A percentile compares a stretch with the other conserved stretches of the same genome.
These are phyloP conservation scores for Suncus etruscus DNA, from an alignment of 2,113 vertebrate species.

Conservation along the genomic window DNA sequence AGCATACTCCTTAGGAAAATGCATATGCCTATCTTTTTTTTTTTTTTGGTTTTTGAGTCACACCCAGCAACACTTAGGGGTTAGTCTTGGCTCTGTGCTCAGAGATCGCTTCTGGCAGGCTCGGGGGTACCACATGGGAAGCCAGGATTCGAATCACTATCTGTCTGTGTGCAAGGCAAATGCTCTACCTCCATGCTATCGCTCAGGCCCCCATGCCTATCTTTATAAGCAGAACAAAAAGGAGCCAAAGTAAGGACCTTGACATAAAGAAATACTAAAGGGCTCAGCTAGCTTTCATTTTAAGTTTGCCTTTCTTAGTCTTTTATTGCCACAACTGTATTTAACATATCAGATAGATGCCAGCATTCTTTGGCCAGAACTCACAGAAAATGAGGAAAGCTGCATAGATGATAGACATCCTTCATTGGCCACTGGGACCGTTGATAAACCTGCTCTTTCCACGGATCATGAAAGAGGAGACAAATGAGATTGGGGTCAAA, in stretches of 20 bases:
- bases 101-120: too few relatives aligned
- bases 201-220: neutral
- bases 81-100: too few relatives aligned
- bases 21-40: neutral
- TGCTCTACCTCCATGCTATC: too few relatives aligned
- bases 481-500: neutral
- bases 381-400: neutral
- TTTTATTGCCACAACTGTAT: neutral
- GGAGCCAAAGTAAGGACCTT: neutral
- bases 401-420: neutral
- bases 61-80: too few relatives aligned
- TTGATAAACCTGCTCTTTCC: neutral
- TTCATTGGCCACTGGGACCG: neutral
- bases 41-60: too few relatives aligned
- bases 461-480: constrained; percentile 1
- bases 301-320: neutral
- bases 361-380: neutral
- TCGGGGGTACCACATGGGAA: too few relatives aligned
- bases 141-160: too few relatives aligned
- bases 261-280: constrained; percentile 17
- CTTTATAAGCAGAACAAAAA: neutral
- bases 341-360: constrained; percentile 23
- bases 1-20: neutral
- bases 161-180: too few relatives aligned
- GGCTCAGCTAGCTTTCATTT: neutral